These are phyloP conservation scores for Proteles cristata DNA, from an alignment of 2,113 vertebrate species.

Conservation along the genomic window DNA sequence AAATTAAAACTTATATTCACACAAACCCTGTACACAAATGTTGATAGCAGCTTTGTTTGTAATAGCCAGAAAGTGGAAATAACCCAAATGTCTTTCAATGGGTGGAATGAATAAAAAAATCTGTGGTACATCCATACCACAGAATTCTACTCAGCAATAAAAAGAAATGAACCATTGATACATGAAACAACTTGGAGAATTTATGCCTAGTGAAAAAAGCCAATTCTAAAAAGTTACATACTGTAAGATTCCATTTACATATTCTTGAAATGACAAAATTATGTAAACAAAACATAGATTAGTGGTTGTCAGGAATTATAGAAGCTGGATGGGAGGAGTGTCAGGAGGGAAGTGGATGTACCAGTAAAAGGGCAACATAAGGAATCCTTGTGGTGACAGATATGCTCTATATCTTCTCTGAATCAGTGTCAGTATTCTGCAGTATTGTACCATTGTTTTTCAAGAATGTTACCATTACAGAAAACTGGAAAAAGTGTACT, in stretches of 20 bases:
- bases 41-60: background rate
- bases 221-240: background rate
- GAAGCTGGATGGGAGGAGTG: background rate
- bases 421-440: background rate
- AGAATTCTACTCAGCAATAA: background rate
- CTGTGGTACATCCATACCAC: too few species aligned
- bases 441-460: background rate
- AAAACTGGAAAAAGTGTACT: background rate
- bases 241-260: background rate
- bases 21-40: background rate
- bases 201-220: background rate
- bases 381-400: background rate
- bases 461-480: background rate
- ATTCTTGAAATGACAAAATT: slow-evolving; percentile 46
- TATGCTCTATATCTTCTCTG: background rate
- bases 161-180: background rate
- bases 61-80: background rate
- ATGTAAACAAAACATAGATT: background rate
- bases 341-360: background rate
- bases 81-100: background rate
- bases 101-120: background rate
- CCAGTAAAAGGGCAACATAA: slow-evolving; percentile 7
- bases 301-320: background rate
- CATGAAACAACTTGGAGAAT: background rate
- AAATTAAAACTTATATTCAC: background rate